Percentiles rank a stretch among this genome's conserved stretches.
Evolutionary conservation across 37 sponge, comb jelly and placozoan genomes (phyloP).

Genomic region (Theonella swinhoei): DNA sequence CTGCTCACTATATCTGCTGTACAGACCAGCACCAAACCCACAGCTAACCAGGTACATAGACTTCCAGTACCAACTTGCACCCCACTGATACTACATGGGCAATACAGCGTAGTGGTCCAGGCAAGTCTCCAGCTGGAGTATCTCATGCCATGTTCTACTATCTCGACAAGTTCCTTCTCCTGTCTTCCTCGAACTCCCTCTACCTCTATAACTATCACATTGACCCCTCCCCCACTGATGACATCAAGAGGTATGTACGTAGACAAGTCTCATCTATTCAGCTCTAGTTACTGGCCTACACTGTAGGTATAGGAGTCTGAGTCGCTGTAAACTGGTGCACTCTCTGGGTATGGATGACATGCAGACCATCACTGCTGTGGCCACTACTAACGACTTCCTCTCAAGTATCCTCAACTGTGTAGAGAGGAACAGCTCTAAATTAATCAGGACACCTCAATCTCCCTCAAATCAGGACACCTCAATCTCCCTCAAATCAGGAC

Average conservation of each 20-base stretch:
- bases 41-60: background rate
- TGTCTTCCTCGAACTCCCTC: conserved; percentile 64
- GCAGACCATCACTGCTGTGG: conserved; percentile 85
- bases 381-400: conserved; percentile 85
- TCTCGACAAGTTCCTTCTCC: conserved; percentile 94
- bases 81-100: background rate
- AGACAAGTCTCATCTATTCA: background rate
- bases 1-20: conserved; percentile 23
- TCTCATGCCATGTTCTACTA: conserved; percentile 88
- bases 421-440: too few relatives aligned
- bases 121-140: conserved; percentile 69
- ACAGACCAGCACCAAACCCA: conserved; percentile 1
- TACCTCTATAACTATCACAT: conserved; percentile 91
- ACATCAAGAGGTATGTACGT: conserved; percentile 78
- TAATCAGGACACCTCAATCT: too few relatives aligned
- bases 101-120: too few relatives aligned
- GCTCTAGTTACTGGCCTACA: background rate
- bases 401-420: conserved; percentile 79
- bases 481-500: too few relatives aligned
- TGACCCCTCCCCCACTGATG: conserved; percentile 72
- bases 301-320: conserved; percentile 62
- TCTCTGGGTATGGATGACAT: conserved; percentile 39
- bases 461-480: too few relatives aligned
- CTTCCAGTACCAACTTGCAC: background rate
- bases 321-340: conserved; percentile 59